Evolutionary conservation across 2,113 vertebrate genomes (phyloP).

Genomic region (Tamias sibiricus): DNA sequence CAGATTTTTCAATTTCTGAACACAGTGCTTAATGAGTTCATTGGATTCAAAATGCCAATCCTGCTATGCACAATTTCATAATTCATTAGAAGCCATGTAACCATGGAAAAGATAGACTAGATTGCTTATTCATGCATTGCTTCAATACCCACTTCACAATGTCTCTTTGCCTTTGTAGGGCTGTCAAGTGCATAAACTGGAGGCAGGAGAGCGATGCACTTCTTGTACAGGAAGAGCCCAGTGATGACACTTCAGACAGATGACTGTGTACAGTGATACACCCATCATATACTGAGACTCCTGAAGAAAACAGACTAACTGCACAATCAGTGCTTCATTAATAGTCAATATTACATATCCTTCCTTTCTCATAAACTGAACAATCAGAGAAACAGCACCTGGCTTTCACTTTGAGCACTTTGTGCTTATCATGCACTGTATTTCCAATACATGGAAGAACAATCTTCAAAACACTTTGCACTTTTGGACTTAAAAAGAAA

Average conservation of each 20-base stretch:
- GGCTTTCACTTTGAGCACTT: background rate
- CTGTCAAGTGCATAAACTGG: slow-evolving; percentile 76
- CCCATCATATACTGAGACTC: background rate
- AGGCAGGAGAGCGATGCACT: slow-evolving; percentile 75
- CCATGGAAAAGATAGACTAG: background rate
- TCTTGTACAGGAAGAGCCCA: slow-evolving; percentile 82
- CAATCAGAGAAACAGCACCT: background rate
- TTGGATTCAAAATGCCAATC: background rate
- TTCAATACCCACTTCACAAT: background rate
- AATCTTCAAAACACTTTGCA: background rate
- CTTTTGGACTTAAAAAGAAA: background rate
- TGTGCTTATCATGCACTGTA: background rate
- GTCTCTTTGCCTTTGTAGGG: slow-evolving; percentile 46
- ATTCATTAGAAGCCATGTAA: background rate
- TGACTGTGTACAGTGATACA: slow-evolving; percentile 45
- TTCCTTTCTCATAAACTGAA: background rate
- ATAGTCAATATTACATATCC: background rate
- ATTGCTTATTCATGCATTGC: background rate
- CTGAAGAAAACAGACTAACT: background rate
- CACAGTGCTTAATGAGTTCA: background rate
- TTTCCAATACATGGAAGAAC: background rate
- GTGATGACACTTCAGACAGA: slow-evolving; percentile 73
- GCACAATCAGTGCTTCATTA: background rate
- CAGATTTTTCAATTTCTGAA: background rate
- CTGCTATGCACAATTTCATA: background rate